Evolutionary conservation across 2,888 invertebrate genomes (phyloP).

Genomic region (Philereme transversata): DNA sequence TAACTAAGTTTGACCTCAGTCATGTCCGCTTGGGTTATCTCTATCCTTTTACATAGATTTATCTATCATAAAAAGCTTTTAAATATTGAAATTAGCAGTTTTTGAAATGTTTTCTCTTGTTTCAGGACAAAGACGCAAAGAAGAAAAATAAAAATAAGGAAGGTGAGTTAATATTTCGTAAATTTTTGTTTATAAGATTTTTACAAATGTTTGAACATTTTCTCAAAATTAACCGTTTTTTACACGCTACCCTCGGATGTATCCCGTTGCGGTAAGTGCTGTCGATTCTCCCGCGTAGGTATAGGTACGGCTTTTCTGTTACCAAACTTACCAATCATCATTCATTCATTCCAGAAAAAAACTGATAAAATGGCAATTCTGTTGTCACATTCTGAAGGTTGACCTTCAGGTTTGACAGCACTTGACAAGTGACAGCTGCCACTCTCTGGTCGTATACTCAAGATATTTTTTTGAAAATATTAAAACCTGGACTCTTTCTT

Average conservation of each 20-base stretch:
- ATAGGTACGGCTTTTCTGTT: constrained; percentile 31
- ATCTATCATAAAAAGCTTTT: too few species aligned
- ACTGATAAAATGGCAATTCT: too few species aligned
- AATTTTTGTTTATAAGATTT: not conserved
- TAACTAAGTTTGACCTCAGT: too few species aligned
- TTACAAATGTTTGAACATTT: not conserved
- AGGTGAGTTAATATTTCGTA: constrained; percentile 85
- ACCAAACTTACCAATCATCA: constrained; percentile 5
- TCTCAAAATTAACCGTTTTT: constrained; percentile 8
- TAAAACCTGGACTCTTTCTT: too few species aligned
- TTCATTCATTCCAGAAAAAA: too few species aligned
- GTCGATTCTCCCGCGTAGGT: constrained; percentile 38
- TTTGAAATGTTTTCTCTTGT: constrained; percentile 49
- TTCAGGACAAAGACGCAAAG: constrained; percentile 93
- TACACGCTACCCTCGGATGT: constrained; percentile 22
- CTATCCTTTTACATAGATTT: too few species aligned
- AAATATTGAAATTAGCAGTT: not conserved
- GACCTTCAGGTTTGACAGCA: too few species aligned
- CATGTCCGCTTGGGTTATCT: too few species aligned
- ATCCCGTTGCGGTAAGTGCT: constrained; percentile 31
- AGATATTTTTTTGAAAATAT: too few species aligned
- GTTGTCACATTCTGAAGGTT: too few species aligned
- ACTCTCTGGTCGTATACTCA: too few species aligned
- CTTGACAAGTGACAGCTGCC: too few species aligned
- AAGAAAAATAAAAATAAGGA: constrained; percentile 95